phyloP scores from a whole-genome alignment of 1,140 invertebrate species.

The Agrypnia vestita region DNA sequence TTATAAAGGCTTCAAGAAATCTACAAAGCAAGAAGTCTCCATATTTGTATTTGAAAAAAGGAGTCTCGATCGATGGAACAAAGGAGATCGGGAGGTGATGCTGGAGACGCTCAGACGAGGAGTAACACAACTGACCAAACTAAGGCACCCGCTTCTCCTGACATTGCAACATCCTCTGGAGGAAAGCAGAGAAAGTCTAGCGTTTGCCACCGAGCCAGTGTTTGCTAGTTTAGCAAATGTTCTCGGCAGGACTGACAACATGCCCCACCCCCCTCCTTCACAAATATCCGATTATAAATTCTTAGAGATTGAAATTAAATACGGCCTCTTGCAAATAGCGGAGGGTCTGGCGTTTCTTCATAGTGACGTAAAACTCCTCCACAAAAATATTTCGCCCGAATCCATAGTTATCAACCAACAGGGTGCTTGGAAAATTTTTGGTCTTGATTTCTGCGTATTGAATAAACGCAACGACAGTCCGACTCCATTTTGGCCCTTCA shows the following conservation, averaged over 20 bases:
- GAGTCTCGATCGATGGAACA: slow-evolving; percentile 86
- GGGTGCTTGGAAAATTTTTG: slow-evolving; percentile 97
- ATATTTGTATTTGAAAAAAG: slow-evolving; percentile 98
- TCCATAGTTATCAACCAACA: slow-evolving; percentile 93
- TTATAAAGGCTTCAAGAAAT: slow-evolving; percentile 93
- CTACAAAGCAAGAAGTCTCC: slow-evolving; percentile 95
- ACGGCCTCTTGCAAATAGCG: slow-evolving; percentile 93
- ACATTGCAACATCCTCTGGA: slow-evolving; percentile 98
- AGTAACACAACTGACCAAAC: slow-evolving; percentile 91
- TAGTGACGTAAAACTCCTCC: slow-evolving; percentile 92
- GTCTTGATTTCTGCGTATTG: slow-evolving; percentile 92
- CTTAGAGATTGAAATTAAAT: slow-evolving; percentile 92
- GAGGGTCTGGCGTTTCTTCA: slow-evolving; percentile 96
- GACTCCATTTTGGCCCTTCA: slow-evolving; percentile 82
- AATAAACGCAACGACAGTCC: slow-evolving; percentile 79
- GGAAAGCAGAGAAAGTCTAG: slow-evolving; percentile 95
- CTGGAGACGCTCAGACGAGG: slow-evolving; percentile 89
- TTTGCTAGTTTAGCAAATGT: slow-evolving; percentile 94
- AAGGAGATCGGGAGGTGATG: slow-evolving; percentile 88
- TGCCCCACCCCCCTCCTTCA: slow-evolving; percentile 78
- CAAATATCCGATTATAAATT: slow-evolving; percentile 84
- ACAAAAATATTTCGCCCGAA: slow-evolving; percentile 94
- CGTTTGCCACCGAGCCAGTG: slow-evolving; percentile 98
- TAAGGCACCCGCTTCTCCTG: slow-evolving; percentile 95
- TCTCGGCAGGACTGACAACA: slow-evolving; percentile 83